Base-by-base conservation (phyloP, 2,797 vertebrate genomes). In the Psittacula derbiana region DNA sequence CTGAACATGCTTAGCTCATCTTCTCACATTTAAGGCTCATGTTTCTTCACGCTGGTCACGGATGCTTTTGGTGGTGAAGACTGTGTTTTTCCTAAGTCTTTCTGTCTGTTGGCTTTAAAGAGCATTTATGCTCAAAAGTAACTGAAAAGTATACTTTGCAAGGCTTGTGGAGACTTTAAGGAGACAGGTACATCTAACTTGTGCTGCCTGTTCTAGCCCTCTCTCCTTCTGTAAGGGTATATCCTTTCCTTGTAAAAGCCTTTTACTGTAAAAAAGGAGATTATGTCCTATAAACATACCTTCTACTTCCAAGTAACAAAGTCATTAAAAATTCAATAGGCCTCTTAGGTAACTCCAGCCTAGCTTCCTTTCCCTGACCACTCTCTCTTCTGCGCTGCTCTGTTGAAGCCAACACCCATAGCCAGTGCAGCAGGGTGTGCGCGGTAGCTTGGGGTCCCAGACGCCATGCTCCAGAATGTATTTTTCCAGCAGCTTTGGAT, bases 401-500 rank as follows among this genome's bases (percentile, higher is more conserved):
- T 30, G 12, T 49, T 71, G 47, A 44, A 90, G 94, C 78, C 96
- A 95, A 94, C 95, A 93, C 94, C 94, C 91, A 28, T 6, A 79
- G 46, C 90, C 94, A 52, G 89, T 69, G 5, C 50, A 21, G 72
- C 84, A 94, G 91, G 89, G 89, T 88, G 89, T 96, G 92, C 40
- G 1, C 65, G 60, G 94, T 87, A 95, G 90, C 86, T 97, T 11
- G 2, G 91, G 95, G 92, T 97, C 96, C 91, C 95, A 96, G 95
- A 89, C 90, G 49, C 78, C 0, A 12, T 90, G 64, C 95, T 97
- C 65, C 90, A 91, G 62, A 74, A 93, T 74, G 43, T 88, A 10
- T 96, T 97, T 97, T 97, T 97, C 96, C 97, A 97, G 85, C 96
- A 95, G 95, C 71, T 80, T 80, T 93, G 95, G 74, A 93, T 95